These are phyloP conservation scores for Desoria tigrina DNA, from an alignment of 2,888 invertebrate genomes.

Conservation along the genomic window DNA sequence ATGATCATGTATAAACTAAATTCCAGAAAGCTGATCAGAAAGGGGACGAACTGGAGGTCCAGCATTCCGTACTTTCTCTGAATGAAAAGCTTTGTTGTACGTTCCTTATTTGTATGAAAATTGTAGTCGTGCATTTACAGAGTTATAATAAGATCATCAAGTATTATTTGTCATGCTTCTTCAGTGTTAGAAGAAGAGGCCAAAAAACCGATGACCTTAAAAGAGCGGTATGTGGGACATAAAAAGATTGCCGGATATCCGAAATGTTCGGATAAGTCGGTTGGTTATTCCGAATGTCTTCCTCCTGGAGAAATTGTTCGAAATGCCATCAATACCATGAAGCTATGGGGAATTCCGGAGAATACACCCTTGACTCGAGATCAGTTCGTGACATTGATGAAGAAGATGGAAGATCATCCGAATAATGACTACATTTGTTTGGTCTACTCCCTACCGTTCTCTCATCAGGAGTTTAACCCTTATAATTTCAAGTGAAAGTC, in stretches of 20 bases:
- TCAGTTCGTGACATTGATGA: conserved; percentile 41
- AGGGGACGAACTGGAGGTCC: conserved; percentile 14
- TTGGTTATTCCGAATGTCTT: conserved; percentile 41
- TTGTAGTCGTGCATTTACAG: background rate
- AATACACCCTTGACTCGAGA: conserved; percentile 39
- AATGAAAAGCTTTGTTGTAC: conserved; percentile 27
- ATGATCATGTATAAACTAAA: too few species aligned
- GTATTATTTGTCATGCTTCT: too few species aligned
- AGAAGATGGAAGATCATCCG: conserved; percentile 42
- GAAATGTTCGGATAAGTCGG: conserved; percentile 38
- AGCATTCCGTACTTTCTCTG: conserved; percentile 9
- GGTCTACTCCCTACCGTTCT: conserved; percentile 26
- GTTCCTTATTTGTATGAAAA: conserved; percentile 1
- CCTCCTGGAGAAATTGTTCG: conserved; percentile 46
- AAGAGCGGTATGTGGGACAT: conserved; percentile 39
- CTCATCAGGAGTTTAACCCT: conserved; percentile 47
- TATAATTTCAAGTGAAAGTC: conserved; percentile 49
- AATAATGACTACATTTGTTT: conserved; percentile 49
- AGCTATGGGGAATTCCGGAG: conserved; percentile 48
- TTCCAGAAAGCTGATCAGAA: background rate
- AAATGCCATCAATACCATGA: conserved; percentile 36
- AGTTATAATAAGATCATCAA: conserved; percentile 2
- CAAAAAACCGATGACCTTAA: conserved; percentile 30
- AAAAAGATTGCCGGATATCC: conserved; percentile 35
- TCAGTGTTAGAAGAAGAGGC: conserved; percentile 36